Conservation (phyloP, 2,113 vertebrate genomes). For the Hippocampus abdominalis region DNA sequence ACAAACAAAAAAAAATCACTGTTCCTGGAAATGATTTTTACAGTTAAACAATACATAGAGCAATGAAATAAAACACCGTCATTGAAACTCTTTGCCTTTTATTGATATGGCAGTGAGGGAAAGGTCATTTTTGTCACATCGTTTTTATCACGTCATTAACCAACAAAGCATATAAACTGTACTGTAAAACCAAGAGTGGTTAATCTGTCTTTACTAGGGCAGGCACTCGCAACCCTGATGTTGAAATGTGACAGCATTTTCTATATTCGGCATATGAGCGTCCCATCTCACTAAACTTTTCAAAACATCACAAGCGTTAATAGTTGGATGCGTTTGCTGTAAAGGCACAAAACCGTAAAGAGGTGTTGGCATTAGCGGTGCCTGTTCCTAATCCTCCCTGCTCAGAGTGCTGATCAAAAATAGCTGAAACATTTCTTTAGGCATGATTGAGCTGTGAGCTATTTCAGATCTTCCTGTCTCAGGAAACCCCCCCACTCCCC, state of each 20-base stretch:
- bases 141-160: conserved; percentile 57
- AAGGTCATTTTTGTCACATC: conserved; percentile 54
- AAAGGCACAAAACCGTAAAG: not conserved
- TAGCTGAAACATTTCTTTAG: conserved; percentile 61
- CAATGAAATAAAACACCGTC: conserved; percentile 16
- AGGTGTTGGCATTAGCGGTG: conserved; percentile 24
- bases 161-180: conserved; percentile 26
- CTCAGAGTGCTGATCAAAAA: conserved; percentile 59
- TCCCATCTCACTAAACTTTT: conserved; percentile 4
- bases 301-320: not conserved
- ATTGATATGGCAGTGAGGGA: conserved; percentile 25
- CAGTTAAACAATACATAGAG: conserved; percentile 11
- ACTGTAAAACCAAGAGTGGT: conserved; percentile 16
- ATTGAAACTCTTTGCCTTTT: conserved; percentile 20
- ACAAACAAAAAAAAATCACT: conserved; percentile 17
- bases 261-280: not conserved
- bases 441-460: conserved; percentile 62
- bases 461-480: conserved; percentile 76
- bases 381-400: conserved; percentile 46
- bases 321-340: not conserved
- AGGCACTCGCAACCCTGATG: conserved; percentile 26
- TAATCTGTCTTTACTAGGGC: conserved; percentile 27
- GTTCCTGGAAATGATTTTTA: conserved; percentile 11
- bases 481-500: conserved; percentile 64
- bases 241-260: conserved; percentile 22